Conservation (phyloP, 2,797 vertebrate species). For the Amblyopsis hoosieri region DNA sequence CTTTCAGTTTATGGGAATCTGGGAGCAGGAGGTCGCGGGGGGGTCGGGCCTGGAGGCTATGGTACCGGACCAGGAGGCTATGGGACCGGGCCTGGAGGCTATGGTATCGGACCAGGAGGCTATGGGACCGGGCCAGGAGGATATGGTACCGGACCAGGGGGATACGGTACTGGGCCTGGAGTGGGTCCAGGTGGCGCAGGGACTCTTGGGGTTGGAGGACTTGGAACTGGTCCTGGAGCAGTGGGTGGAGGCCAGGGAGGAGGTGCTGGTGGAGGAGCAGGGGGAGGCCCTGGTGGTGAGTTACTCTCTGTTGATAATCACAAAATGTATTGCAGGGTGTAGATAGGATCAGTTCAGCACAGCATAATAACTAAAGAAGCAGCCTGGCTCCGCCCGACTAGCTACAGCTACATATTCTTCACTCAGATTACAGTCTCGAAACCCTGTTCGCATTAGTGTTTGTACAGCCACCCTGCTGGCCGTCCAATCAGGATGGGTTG, state of each 20-base stretch:
- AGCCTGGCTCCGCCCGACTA: no score
- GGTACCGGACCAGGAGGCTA: constrained; percentile 52
- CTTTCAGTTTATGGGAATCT: constrained; percentile 60
- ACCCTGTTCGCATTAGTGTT: no score
- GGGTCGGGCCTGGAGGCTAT: constrained; percentile 49
- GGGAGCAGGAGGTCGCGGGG: constrained; percentile 44
- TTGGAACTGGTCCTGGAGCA: constrained; percentile 43
- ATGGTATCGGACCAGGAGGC: constrained; percentile 49
- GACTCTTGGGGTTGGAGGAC: constrained; percentile 38
- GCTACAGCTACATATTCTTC: no score
- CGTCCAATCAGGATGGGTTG: no score
- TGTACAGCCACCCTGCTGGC: no score
- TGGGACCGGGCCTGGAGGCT: constrained; percentile 51
- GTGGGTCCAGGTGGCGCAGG: constrained; percentile 45
- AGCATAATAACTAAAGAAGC: no score
- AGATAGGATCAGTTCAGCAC: no score
- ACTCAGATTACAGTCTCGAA: no score
- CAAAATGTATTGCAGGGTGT: no score
- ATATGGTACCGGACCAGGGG: constrained; percentile 42
- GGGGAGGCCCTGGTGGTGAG: constrained; percentile 57
- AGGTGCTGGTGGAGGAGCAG: constrained; percentile 40
- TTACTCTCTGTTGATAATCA: background rate
- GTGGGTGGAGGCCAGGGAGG: constrained; percentile 28
- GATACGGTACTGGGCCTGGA: constrained; percentile 55
- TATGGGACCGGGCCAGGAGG: constrained; percentile 52